Percentiles rank a stretch among this genome's conserved stretches.
phyloP scores from a whole-genome alignment of 37 sponge, comb jelly and placozoan genomes.

The Spongilla lacustris region DNA sequence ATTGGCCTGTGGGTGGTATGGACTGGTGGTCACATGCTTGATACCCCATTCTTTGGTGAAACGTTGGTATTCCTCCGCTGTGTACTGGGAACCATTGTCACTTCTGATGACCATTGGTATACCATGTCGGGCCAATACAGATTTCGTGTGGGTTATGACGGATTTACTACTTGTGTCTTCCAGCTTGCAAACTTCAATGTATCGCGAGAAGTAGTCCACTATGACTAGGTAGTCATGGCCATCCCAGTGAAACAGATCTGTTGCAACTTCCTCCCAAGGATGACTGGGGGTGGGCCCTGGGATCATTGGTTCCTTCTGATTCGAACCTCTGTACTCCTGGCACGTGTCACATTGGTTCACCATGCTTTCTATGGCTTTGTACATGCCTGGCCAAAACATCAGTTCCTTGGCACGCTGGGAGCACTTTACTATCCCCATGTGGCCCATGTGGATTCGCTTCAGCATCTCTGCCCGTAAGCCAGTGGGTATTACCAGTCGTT shows the following conservation, averaged over 20 bases:
- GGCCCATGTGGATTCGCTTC: constrained; percentile 39
- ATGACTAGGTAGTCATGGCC: constrained; percentile 38
- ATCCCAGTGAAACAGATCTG: constrained; percentile 57
- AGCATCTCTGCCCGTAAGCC: constrained; percentile 13
- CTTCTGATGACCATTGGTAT: constrained; percentile 48
- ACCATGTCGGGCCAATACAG: constrained; percentile 68
- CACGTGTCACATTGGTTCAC: constrained; percentile 22
- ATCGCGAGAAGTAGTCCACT: constrained; percentile 70
- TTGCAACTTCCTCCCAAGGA: constrained; percentile 64
- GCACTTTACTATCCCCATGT: constrained; percentile 50
- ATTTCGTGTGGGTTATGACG: constrained; percentile 43
- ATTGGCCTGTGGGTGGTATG: constrained; percentile 59
- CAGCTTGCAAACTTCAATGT: constrained; percentile 55
- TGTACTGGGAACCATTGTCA: constrained; percentile 76
- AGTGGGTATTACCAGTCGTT: constrained; percentile 29
- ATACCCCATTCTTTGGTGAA: constrained; percentile 57
- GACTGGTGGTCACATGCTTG: constrained; percentile 59
- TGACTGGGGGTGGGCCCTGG: constrained; percentile 30
- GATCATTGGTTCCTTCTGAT: constrained; percentile 4
- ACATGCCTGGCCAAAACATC: constrained; percentile 55
- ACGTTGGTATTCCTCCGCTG: background rate
- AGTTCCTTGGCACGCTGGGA: constrained; percentile 20
- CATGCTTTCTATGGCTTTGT: constrained; percentile 16
- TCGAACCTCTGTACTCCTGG: constrained; percentile 8
- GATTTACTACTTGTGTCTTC: background rate